phyloP scores from a whole-genome alignment of 1,140 invertebrate species.

The Apis laboriosa region DNA sequence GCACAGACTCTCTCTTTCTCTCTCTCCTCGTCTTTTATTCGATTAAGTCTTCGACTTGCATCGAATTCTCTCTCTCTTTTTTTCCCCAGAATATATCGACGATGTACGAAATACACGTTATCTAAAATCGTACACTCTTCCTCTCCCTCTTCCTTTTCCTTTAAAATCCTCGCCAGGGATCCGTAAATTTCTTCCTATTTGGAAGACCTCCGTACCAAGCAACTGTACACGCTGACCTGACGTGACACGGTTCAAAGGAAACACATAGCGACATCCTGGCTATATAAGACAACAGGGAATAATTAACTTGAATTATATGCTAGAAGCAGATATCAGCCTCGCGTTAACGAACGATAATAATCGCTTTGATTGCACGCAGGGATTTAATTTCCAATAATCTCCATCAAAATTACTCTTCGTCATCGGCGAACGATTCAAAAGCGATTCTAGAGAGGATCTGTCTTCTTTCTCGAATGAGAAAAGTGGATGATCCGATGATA shows the following conservation, averaged over 20 bases:
- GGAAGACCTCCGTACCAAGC: not conserved
- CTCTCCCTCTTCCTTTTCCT: not conserved
- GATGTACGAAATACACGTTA: no score
- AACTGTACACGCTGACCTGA: not conserved
- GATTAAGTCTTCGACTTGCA: no score
- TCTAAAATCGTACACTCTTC: not conserved
- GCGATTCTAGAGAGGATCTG: no score
- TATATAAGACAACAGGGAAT: not conserved
- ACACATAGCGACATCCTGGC: not conserved
- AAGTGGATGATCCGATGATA: not conserved
- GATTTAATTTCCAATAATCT: not conserved
- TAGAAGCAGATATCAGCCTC: not conserved
- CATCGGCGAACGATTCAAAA: not conserved
- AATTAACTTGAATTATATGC: slow-evolving; percentile 22
- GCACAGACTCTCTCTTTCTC: no score
- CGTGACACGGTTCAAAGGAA: no score
- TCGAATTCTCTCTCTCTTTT: no score
- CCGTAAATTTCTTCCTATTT: not conserved
- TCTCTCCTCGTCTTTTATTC: no score
- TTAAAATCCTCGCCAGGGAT: no score
- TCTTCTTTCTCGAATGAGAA: not conserved
- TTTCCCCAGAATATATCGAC: no score
- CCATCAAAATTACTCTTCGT: not conserved
- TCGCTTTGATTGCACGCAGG: not conserved
- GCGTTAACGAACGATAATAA: not conserved